phyloP scores from a whole-genome alignment of 2,888 invertebrate species.

The Ptychoptera albimana region DNA sequence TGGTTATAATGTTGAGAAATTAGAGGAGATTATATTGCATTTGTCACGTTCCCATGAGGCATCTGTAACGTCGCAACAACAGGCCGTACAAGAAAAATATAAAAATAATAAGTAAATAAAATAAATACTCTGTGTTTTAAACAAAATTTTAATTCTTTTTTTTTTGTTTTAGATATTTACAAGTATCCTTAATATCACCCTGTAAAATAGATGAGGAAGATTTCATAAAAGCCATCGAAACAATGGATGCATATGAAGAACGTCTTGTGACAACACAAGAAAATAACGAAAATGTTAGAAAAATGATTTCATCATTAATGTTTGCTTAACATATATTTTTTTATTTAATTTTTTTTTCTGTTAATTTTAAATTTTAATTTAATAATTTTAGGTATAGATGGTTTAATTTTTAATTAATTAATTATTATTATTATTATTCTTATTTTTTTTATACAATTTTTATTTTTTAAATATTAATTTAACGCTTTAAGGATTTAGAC shows the following conservation, averaged over 20 bases:
- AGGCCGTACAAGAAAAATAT: slow-evolving; percentile 83
- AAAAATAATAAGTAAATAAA: slow-evolving; percentile 50
- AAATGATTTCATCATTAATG: slow-evolving; percentile 17
- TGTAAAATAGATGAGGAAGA: slow-evolving; percentile 18
- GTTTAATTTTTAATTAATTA: no score
- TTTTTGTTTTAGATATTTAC: slow-evolving; percentile 18
- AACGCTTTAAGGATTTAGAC: no score
- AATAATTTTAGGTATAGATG: no score
- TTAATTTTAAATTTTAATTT: not conserved
- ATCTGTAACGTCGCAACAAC: slow-evolving; percentile 52
- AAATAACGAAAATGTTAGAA: slow-evolving; percentile 16
- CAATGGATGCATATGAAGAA: slow-evolving; percentile 5
- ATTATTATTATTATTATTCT: no score
- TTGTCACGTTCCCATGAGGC: slow-evolving; percentile 53
- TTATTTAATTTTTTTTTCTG: not conserved
- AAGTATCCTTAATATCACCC: slow-evolving; percentile 21
- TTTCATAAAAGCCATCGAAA: slow-evolving; percentile 16
- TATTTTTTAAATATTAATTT: no score
- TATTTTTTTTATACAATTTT: no score
- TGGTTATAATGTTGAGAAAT: slow-evolving; percentile 48
- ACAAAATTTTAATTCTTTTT: not conserved
- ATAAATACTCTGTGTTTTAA: not conserved
- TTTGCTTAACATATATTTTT: slow-evolving; percentile 8
- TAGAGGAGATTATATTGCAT: slow-evolving; percentile 49
- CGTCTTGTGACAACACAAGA: slow-evolving; percentile 8